Base-by-base conservation (phyloP, 2,113 vertebrate species). In the Bufo bufo region DNA sequence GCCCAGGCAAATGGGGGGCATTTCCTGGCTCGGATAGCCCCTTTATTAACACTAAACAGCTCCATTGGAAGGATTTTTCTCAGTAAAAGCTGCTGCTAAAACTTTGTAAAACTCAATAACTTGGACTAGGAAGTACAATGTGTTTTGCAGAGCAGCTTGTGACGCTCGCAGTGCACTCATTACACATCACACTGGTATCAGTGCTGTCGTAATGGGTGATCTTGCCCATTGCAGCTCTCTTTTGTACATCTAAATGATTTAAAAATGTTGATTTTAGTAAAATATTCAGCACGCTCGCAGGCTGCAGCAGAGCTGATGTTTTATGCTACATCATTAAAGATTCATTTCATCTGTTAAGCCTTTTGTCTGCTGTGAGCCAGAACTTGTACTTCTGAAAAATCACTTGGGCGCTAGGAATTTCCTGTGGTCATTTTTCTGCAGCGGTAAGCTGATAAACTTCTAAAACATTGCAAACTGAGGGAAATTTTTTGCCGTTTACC, bases 271-370 rank as follows among this genome's bases (percentile, higher is more conserved):
- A 69, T 84, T 84, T 84, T 84, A 54, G 47, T 71, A 23, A 84
- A 84, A 69, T 84, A 84, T 84, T 84, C 82, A 84, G 59, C 4
- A 16, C 17, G 49, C 63, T 50, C 8, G 20, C 16, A 47, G 81
- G 49, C 61, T 54, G 61, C 61, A 23, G 43, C 81, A n/a, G 81
- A 66, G 81, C 59, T 83, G 61, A 83, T 83, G 49, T 52, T 83
- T 83, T 83, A 83, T 83, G 81, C 81, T 66, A 23, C 61, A 52
- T 83, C 81, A 83, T 83, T 85, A 74, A 85, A 85, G n/a, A 85
- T 58, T 72, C 4, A 83, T 66, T 54, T 74, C n/a, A 56, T 43
- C 66, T 33, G 50, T 85, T 49, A 85, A 74, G 83, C 33, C 50
- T 23, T 58, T 85, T 69, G 81, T 85, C 69, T 59, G 69, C 83